Evolutionary conservation across 2,113 vertebrate genomes (phyloP), one percentile per base, ranked within the genome.

Genomic region (Haemorhous mexicanus): DNA sequence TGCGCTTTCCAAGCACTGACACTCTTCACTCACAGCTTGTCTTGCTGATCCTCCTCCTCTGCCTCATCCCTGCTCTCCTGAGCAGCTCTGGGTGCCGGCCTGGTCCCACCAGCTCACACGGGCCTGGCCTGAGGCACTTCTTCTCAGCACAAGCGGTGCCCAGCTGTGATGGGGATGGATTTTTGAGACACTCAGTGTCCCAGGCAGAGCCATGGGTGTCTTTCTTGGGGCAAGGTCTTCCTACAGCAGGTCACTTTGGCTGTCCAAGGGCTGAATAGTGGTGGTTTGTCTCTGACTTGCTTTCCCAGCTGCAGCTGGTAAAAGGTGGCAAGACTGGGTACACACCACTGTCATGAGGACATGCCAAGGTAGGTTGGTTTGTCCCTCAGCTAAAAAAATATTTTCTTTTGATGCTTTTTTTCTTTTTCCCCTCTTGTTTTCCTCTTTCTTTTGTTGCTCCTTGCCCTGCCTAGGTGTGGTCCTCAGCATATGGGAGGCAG

Each of bases 1-100:
- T 94, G 95, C 12, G 10, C 95, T 96, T 94, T 94, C 93, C 80
- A 84, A 93, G 92, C 69, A 53, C 83, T 59, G 88, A 90, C 73
- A 79, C 89, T 68, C 81, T 77, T 97, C 92, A 62, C 76, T 96
- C 69, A 61, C 28, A 68, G 88, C 80, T 82, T 75, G 47, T 78
- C 84, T 95, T 68, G 68, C 69, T 53, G 66, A 37, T 82, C 39
- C 50, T 80, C 73, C 73, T 88, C 43, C 41, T 44, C 41, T 39
- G 14, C 50, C 67, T 84, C 62, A 33, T 78, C 62, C 47, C 49
- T 59, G 53, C n/a, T 89, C 72, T 52, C 27, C 56, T 89, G 70
- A 59, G 84, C 61, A 47, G 35, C 80, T 66, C 47, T 74, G 76
- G 72, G 72, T 77, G 61, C 91, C 89, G 64, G 26, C 14, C 55